phyloP scores from a whole-genome alignment of 2,113 vertebrate species.

The Ailuropoda melanoleuca region DNA sequence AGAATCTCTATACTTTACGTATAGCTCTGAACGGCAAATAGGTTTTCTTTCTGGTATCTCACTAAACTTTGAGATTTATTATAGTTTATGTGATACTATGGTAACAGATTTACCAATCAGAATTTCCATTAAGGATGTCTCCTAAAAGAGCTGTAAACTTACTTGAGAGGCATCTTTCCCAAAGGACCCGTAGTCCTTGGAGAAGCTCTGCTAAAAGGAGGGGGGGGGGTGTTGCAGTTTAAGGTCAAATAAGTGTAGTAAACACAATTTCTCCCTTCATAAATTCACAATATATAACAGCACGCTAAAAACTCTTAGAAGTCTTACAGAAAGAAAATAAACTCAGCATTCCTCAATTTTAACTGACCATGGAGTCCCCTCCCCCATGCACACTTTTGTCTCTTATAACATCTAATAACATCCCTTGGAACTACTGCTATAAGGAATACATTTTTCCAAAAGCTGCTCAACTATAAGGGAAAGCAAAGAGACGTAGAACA shows the following conservation, averaged over 20 bases:
- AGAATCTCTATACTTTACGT: slow-evolving; percentile 17
- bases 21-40: slow-evolving; percentile 34
- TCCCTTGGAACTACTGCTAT: background rate
- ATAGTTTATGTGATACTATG: background rate
- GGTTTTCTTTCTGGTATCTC: background rate
- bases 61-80: background rate
- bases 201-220: background rate
- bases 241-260: background rate
- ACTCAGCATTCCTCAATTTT: slow-evolving; percentile 38
- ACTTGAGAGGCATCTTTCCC: background rate
- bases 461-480: background rate
- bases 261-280: background rate
- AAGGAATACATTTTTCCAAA: slow-evolving; percentile 45
- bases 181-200: background rate
- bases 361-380: background rate
- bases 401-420: slow-evolving; percentile 38
- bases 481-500: background rate
- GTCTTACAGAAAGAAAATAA: background rate
- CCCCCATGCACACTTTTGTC: background rate
- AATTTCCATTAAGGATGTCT: background rate
- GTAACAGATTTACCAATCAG: background rate
- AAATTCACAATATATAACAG: background rate
- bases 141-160: slow-evolving; percentile 36
- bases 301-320: background rate
- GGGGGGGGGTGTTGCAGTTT: background rate